These are phyloP conservation scores for Pangasius djambal DNA, from an alignment of 2,797 vertebrate genomes.

Conservation along the genomic window DNA sequence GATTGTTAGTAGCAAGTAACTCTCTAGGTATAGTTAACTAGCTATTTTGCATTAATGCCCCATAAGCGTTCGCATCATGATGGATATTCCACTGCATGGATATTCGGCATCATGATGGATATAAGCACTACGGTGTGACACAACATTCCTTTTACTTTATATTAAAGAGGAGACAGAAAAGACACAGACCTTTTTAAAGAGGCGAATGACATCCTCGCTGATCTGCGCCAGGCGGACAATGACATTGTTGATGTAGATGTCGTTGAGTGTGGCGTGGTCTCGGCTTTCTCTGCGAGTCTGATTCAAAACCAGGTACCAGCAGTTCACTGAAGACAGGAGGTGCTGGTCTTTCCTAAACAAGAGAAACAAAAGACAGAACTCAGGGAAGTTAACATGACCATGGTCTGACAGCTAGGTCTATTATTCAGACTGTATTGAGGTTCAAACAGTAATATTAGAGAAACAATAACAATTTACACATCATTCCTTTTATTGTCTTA, in stretches of 20 bases:
- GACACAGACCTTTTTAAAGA: conserved; percentile 92
- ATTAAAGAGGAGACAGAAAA: not conserved
- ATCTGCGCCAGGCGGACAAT: conserved; percentile 93
- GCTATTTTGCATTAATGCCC: not conserved
- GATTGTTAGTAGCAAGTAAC: not conserved
- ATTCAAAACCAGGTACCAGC: conserved; percentile 97
- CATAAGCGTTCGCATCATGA: not conserved
- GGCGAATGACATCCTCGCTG: conserved; percentile 95
- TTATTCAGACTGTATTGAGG: not conserved
- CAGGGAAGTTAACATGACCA: not conserved
- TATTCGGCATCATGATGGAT: not conserved
- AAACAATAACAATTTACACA: not conserved
- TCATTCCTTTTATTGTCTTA: not conserved
- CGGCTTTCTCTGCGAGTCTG: conserved; percentile 95
- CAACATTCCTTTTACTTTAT: not conserved
- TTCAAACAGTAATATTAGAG: not conserved
- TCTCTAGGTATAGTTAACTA: not conserved
- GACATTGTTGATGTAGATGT: conserved; percentile 98
- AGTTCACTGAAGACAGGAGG: conserved; percentile 94
- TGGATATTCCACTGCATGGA: not conserved
- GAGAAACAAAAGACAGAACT: conserved; percentile 16
- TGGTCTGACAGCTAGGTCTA: not conserved
- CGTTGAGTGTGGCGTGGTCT: conserved; percentile 93
- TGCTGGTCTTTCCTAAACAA: conserved; percentile 92
- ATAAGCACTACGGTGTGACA: not conserved